Evolutionary conservation across 2,888 invertebrate genomes (phyloP).

Genomic region (Tenodera sinensis): DNA sequence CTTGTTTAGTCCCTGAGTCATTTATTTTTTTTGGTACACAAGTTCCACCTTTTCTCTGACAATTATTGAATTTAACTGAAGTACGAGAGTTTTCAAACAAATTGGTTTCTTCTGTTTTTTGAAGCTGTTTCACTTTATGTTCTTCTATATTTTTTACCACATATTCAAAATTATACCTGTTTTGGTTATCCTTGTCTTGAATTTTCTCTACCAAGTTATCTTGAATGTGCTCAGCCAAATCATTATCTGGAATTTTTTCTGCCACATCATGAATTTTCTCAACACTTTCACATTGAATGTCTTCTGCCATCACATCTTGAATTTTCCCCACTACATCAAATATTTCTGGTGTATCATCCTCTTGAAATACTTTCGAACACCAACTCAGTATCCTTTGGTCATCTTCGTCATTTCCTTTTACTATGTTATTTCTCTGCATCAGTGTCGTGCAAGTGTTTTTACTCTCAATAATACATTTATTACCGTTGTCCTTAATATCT

Average conservation of each 20-base stretch:
- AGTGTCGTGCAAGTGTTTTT: neutral
- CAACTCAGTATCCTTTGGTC: neutral
- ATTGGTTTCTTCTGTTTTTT: neutral
- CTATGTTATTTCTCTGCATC: neutral
- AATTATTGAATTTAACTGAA: no score
- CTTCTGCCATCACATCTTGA: no score
- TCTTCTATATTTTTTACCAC: neutral
- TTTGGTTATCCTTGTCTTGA: neutral
- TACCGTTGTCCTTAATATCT: neutral
- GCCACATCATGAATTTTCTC: no score
- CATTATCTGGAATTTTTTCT: neutral
- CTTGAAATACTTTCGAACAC: neutral
- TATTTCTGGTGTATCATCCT: no score
- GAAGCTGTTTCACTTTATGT: neutral
- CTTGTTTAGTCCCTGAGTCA: no score
- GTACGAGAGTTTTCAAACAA: no score
- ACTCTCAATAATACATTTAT: neutral
- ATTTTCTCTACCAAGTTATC: neutral
- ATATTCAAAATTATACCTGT: no score
- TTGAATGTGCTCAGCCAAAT: neutral
- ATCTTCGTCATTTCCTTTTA: neutral
- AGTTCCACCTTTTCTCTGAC: no score
- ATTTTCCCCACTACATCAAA: no score
- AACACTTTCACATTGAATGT: no score
- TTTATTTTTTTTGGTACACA: no score